Conservation (phyloP, 2,113 vertebrate genomes). For the Syngnathoides biaculeatus region DNA sequence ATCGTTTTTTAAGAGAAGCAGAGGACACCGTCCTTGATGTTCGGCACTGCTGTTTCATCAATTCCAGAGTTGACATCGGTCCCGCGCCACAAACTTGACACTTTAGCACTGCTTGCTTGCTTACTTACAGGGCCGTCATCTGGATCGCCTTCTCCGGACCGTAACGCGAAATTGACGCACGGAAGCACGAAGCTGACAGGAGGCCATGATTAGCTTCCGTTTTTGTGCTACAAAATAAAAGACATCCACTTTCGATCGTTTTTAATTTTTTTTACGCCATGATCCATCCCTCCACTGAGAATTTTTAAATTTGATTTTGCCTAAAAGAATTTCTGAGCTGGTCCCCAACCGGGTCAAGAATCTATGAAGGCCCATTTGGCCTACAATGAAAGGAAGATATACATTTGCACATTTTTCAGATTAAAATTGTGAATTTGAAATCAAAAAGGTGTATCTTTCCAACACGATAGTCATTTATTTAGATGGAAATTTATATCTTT, state of each 20-base stretch:
- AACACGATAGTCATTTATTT: too few species aligned
- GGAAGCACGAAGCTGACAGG: background rate
- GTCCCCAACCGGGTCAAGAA: too few species aligned
- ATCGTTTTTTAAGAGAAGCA: constrained; percentile 55
- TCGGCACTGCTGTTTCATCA: constrained; percentile 70
- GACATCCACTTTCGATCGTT: background rate
- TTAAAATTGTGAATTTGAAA: too few species aligned
- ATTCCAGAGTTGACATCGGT: constrained; percentile 65
- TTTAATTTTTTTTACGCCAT: background rate
- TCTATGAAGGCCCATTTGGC: too few species aligned
- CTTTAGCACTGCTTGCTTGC: background rate
- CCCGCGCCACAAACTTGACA: background rate
- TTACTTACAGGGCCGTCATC: background rate
- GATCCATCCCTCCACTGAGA: background rate
- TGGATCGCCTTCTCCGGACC: background rate
- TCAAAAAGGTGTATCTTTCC: too few species aligned
- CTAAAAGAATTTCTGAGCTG: too few species aligned
- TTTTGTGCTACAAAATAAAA: constrained; percentile 24
- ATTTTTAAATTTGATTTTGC: background rate
- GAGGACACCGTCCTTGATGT: constrained; percentile 65
- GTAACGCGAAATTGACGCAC: too few species aligned
- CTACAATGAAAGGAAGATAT: too few species aligned
- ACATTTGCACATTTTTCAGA: too few species aligned
- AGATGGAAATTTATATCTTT: too few species aligned
- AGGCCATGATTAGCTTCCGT: constrained; percentile 1